These are phyloP conservation scores for Oreochromis tanganicae DNA, from an alignment of 2,113 vertebrate genomes.

Conservation along the genomic window DNA sequence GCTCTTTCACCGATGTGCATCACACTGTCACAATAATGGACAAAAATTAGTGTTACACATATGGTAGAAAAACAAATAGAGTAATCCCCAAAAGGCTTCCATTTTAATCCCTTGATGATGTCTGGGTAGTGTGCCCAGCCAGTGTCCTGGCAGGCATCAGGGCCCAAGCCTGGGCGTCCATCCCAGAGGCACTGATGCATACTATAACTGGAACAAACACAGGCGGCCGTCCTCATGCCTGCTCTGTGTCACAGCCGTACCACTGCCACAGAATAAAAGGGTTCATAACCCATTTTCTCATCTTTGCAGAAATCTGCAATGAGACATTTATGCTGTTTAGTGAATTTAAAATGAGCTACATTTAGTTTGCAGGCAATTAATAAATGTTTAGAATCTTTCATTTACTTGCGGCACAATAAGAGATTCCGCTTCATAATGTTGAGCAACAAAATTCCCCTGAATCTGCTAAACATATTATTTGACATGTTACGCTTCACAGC, in stretches of 20 bases:
- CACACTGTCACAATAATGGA: background rate
- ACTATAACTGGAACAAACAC: conserved; percentile 54
- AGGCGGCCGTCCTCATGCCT: conserved; percentile 28
- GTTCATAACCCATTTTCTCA: background rate
- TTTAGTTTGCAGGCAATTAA: conserved; percentile 5
- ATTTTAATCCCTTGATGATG: conserved; percentile 62
- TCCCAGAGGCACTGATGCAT: conserved; percentile 59
- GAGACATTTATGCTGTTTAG: background rate
- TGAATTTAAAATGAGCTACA: background rate
- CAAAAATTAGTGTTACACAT: conserved; percentile 14
- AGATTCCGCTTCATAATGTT: background rate
- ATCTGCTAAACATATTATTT: background rate
- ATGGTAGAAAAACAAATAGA: conserved; percentile 35
- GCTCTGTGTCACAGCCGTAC: conserved; percentile 19
- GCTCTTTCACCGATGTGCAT: background rate
- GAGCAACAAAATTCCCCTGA: background rate
- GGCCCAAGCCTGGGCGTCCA: conserved; percentile 37
- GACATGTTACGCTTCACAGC: background rate
- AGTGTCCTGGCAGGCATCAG: conserved; percentile 48
- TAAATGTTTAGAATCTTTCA: background rate
- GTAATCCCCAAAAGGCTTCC: conserved; percentile 52
- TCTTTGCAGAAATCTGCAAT: background rate
- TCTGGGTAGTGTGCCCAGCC: conserved; percentile 49
- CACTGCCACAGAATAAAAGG: background rate
- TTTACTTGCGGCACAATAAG: background rate